Percentiles rank a stretch among this genome's conserved stretches.
Evolutionary conservation across 92 coral and sea anemone genomes (phyloP).

Genomic region (Nematostella vectensis): DNA sequence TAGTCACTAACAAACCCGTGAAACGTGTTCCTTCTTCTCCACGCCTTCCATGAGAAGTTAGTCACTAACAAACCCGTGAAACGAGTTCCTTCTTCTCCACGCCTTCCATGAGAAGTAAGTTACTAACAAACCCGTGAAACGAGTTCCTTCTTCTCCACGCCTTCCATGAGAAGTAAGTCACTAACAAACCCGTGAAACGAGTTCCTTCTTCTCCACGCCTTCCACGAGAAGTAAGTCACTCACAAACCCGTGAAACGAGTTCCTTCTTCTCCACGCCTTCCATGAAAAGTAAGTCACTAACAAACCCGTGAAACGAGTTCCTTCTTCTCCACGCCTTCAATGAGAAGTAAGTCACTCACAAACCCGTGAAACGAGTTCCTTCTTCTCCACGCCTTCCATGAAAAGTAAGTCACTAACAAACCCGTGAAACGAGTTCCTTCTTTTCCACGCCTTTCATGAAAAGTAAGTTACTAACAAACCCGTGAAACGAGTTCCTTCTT

Average conservation of each 20-base stretch:
- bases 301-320: slow-evolving; percentile 89
- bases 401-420: slow-evolving; percentile 63
- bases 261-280: slow-evolving; percentile 89
- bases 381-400: slow-evolving; percentile 90
- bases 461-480: slow-evolving; percentile 58
- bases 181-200: too few species aligned
- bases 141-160: slow-evolving; percentile 95
- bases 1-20: too few species aligned
- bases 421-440: slow-evolving; percentile 85
- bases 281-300: slow-evolving; percentile 74
- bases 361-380: slow-evolving; percentile 91
- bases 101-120: slow-evolving; percentile 93
- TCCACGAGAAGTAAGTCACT: slow-evolving; percentile 74
- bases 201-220: slow-evolving; percentile 90
- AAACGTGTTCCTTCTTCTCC: slow-evolving; percentile 89
- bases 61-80: too few species aligned
- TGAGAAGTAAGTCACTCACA: slow-evolving; percentile 68
- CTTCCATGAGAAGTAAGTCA: slow-evolving; percentile 79
- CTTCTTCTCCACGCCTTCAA: slow-evolving; percentile 90
- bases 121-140: too few species aligned
- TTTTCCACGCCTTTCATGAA: slow-evolving; percentile 94
- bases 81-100: slow-evolving; percentile 89
- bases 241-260: too few species aligned
- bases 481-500: slow-evolving; percentile 85
- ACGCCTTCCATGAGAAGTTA: slow-evolving; percentile 94